These are phyloP conservation scores for Dicrostonyx torquatus DNA, from an alignment of 2,797 vertebrate species.

Conservation along the genomic window DNA sequence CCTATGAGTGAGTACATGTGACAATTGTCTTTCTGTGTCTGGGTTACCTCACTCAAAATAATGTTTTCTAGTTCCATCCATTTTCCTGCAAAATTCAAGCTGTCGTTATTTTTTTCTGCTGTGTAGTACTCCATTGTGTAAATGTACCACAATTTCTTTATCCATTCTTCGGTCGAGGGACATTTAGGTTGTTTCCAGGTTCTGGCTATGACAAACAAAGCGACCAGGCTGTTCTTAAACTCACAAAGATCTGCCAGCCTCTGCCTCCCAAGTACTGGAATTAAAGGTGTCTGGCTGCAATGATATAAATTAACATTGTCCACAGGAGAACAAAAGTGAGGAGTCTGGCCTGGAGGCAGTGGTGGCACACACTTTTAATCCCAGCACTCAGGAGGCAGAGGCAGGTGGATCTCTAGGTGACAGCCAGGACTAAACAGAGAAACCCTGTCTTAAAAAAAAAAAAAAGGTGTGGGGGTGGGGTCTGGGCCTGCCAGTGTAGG, in stretches of 20 bases:
- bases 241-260: background rate
- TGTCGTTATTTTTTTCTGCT: no score
- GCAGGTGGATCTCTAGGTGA: background rate
- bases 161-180: no score
- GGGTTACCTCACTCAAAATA: no score
- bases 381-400: background rate
- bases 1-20: no score
- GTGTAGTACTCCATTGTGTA: no score
- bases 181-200: no score
- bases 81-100: no score
- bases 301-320: background rate
- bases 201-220: no score
- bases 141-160: no score
- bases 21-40: no score
- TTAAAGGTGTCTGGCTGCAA: background rate
- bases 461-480: background rate
- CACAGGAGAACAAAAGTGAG: background rate
- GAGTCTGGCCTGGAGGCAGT: background rate
- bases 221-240: background rate
- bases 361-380: background rate
- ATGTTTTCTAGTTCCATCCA: no score
- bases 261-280: background rate
- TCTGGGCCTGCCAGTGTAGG: background rate
- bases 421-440: background rate
- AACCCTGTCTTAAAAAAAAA: background rate